Evolutionary conservation across 2,113 vertebrate species (phyloP).

Genomic region (Corydoras sp.): DNA sequence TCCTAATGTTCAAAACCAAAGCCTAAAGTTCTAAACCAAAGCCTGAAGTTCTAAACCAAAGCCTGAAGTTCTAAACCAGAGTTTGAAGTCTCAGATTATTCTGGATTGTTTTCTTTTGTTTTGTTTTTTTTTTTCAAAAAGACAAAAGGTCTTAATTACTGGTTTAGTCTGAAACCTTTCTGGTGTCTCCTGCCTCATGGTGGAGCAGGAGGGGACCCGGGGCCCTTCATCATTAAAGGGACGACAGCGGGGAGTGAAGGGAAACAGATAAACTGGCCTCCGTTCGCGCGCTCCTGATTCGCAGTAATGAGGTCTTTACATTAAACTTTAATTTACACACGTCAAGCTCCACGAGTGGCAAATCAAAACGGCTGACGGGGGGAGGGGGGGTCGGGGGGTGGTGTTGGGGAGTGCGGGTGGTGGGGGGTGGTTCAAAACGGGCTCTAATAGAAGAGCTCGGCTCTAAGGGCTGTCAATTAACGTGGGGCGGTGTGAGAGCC

Average conservation of each 20-base stretch:
- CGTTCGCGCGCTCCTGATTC: slow-evolving; percentile 55
- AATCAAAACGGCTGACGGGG: slow-evolving; percentile 51
- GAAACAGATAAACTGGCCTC: slow-evolving; percentile 37
- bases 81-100: too few species aligned
- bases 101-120: too few species aligned
- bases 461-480: slow-evolving; percentile 57
- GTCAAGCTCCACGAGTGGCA: slow-evolving; percentile 58
- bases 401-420: too few species aligned
- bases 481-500: slow-evolving; percentile 37
- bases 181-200: too few species aligned
- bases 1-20: too few species aligned
- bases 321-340: slow-evolving; percentile 67
- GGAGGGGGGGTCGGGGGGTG: background rate
- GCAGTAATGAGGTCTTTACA: slow-evolving; percentile 63
- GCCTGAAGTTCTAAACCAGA: too few species aligned
- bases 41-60: too few species aligned
- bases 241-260: slow-evolving; percentile 50
- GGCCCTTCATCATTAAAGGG: slow-evolving; percentile 11
- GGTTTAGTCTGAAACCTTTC: too few species aligned
- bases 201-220: too few species aligned
- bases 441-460: slow-evolving; percentile 55
- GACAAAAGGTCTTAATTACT: too few species aligned
- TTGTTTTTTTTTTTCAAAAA: too few species aligned
- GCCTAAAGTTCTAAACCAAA: too few species aligned
- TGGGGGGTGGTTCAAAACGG: slow-evolving; percentile 54